Evolutionary conservation across 2,888 invertebrate genomes (phyloP).

Genomic region (Drosophila mayaguana): DNA sequence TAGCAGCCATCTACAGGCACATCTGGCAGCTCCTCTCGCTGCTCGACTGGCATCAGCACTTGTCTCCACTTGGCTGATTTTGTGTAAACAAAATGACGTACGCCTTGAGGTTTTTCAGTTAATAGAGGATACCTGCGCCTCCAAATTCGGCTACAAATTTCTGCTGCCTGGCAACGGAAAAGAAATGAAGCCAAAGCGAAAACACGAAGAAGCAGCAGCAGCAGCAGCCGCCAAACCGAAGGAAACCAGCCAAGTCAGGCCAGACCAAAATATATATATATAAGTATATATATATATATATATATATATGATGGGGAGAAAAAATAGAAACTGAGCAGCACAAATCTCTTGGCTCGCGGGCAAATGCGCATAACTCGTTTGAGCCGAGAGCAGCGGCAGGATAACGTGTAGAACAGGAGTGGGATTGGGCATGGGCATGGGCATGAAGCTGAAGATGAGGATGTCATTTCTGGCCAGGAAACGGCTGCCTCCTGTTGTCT

Average conservation of each 20-base stretch:
- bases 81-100: slow-evolving; percentile 75
- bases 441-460: slow-evolving; percentile 27
- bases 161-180: slow-evolving; percentile 46
- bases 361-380: slow-evolving; percentile 73
- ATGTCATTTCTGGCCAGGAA: slow-evolving; percentile 67
- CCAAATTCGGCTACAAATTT: slow-evolving; percentile 34
- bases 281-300: background rate
- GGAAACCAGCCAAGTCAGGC: slow-evolving; percentile 23
- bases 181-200: slow-evolving; percentile 42
- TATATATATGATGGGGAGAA: background rate
- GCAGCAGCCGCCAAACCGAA: slow-evolving; percentile 18
- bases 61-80: slow-evolving; percentile 65
- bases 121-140: slow-evolving; percentile 49
- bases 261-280: background rate
- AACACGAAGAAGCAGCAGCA: slow-evolving; percentile 3
- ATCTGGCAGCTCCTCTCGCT: background rate
- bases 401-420: slow-evolving; percentile 4
- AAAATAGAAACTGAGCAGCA: slow-evolving; percentile 51
- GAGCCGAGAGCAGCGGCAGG: slow-evolving; percentile 30
- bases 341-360: slow-evolving; percentile 67
- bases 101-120: slow-evolving; percentile 64
- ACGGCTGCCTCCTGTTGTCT: slow-evolving; percentile 44
- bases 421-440: background rate
- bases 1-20: slow-evolving; percentile 8
- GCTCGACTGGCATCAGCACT: slow-evolving; percentile 24